Conservation (phyloP, 2,797 vertebrate species). For the Epinephelus coioides region DNA sequence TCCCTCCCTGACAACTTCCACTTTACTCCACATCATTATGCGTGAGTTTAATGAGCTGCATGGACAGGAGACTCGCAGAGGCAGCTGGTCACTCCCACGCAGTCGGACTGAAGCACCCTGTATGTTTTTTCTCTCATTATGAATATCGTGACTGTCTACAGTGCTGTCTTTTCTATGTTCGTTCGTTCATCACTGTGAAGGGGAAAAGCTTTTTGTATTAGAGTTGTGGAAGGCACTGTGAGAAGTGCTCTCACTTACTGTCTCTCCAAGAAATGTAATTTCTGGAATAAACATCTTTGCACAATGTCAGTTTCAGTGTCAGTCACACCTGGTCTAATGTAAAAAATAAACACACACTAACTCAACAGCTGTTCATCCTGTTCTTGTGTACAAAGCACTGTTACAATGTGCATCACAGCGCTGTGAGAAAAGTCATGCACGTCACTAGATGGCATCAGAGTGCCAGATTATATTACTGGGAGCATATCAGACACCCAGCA, state of each 20-base stretch:
- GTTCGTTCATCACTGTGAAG: slow-evolving; percentile 39
- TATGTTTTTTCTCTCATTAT: slow-evolving; percentile 69
- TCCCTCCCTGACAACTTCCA: neutral
- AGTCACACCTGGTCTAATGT: neutral
- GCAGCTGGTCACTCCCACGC: slow-evolving; percentile 77
- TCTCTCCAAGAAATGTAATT: slow-evolving; percentile 20
- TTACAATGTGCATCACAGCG: neutral
- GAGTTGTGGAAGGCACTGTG: slow-evolving; percentile 13
- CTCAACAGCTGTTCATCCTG: neutral
- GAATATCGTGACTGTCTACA: slow-evolving; percentile 61
- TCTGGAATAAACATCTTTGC: slow-evolving; percentile 67
- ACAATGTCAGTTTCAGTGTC: slow-evolving; percentile 6
- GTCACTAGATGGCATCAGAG: slow-evolving; percentile 79
- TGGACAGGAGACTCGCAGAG: slow-evolving; percentile 44
- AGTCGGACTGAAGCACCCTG: slow-evolving; percentile 74
- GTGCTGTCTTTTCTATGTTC: slow-evolving; percentile 52
- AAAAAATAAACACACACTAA: neutral
- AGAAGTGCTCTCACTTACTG: slow-evolving; percentile 15
- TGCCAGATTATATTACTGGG: slow-evolving; percentile 19
- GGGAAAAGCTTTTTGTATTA: slow-evolving; percentile 51
- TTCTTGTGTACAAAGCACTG: neutral
- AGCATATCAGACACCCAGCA: slow-evolving; percentile 48
- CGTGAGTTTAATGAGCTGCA: slow-evolving; percentile 45
- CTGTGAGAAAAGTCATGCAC: neutral
- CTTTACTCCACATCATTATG: slow-evolving; percentile 41